Evolutionary conservation across 2,797 vertebrate genomes (phyloP).

Genomic region (Rallus crepitans): DNA sequence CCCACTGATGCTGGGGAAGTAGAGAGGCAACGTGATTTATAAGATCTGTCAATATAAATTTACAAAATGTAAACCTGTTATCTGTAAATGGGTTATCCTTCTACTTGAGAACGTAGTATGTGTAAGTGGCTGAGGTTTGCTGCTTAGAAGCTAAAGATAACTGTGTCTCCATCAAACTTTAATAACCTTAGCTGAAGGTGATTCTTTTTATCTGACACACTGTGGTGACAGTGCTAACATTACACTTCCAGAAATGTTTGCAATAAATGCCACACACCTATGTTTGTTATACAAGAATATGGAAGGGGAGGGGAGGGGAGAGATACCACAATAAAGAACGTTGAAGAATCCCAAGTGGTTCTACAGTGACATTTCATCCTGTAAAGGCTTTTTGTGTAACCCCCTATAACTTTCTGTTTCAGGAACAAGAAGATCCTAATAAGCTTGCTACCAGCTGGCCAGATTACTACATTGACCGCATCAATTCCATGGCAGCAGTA

Average conservation of each 20-base stretch:
- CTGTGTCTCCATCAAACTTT: neutral
- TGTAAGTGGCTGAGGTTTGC: neutral
- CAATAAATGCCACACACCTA: neutral
- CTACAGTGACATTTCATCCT: neutral
- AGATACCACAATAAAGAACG: neutral
- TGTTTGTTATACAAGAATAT: neutral
- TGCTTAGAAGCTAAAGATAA: neutral
- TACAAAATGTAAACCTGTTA: neutral
- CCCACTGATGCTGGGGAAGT: neutral
- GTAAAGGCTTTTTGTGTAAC: neutral
- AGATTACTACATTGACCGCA: constrained; percentile 97
- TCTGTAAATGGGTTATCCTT: neutral
- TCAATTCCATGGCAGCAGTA: constrained; percentile 98
- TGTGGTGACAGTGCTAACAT: neutral
- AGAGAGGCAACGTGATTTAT: neutral
- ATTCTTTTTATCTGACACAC: neutral
- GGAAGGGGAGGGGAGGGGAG: too few relatives aligned
- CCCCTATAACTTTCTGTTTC: constrained; percentile 57
- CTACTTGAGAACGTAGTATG: neutral
- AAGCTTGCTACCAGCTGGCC: constrained; percentile 98
- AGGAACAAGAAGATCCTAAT: constrained; percentile 99
- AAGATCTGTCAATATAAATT: neutral
- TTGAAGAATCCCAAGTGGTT: neutral
- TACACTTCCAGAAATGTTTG: neutral
- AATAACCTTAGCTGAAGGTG: neutral